Conservation (phyloP, 37 sponge, comb jelly and placozoan species). For the Cliona cf. orientalis region DNA sequence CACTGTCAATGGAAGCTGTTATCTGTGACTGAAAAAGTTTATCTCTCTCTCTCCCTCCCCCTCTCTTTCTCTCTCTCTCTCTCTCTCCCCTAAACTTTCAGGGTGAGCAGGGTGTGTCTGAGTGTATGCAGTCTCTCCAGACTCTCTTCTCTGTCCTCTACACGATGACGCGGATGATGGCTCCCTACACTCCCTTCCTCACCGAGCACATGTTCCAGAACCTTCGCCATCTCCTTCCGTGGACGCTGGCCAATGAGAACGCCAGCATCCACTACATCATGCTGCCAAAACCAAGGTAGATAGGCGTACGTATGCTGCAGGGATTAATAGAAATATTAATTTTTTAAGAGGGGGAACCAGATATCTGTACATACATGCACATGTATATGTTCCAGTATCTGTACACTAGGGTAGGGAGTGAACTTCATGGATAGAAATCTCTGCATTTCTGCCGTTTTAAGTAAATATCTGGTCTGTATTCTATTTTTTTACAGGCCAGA, state of each 20-base stretch:
- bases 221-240: slow-evolving; percentile 55
- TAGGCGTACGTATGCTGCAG: not conserved
- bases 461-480: not conserved
- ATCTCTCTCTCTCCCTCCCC: not conserved
- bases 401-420: not conserved
- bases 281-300: slow-evolving; percentile 79
- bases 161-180: slow-evolving; percentile 93
- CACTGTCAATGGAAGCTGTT: too few relatives aligned
- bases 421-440: not conserved
- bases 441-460: not conserved
- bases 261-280: slow-evolving; percentile 90
- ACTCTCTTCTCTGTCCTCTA: slow-evolving; percentile 88
- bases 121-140: slow-evolving; percentile 78
- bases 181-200: slow-evolving; percentile 98
- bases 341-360: too few relatives aligned
- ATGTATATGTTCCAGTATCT: too few relatives aligned
- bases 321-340: not conserved
- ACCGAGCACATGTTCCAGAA: slow-evolving; percentile 96
- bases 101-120: slow-evolving; percentile 76
- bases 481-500: slow-evolving; percentile 45
- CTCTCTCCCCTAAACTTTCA: slow-evolving; percentile 7
- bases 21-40: too few relatives aligned
- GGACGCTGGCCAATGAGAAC: slow-evolving; percentile 47
- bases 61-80: not conserved
- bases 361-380: too few relatives aligned